Base-by-base conservation (phyloP, 2,888 invertebrate species). In the Cyaniris semiargus region DNA sequence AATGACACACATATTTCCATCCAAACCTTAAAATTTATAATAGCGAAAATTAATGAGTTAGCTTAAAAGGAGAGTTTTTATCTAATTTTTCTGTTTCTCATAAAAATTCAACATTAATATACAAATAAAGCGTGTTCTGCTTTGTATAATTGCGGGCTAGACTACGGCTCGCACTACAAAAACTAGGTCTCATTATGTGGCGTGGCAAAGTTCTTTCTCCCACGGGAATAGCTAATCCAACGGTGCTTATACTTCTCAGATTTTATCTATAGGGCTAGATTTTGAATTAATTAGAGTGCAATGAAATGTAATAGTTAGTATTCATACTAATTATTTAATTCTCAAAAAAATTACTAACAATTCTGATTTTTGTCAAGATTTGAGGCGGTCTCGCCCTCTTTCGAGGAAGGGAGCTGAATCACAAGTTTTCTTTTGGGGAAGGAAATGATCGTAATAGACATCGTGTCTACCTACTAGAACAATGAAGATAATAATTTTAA, bases 131-230 rank as follows among this genome's bases (percentile, higher is more conserved):
- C 27, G 18, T 66, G 27, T 66, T 66, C 66, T 66, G 21, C 66
- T 15, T 66, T 66, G 66, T 31, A 18, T 66, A 66, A 66, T 66
- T 66, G 66, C 66, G 27, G 74, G 53, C 74, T 31, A 53, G 48
- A 48, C 5, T 0, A 1, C 5, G 18, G 21, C 44, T 48, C 3
- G 15, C 48, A 48, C 44, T 48, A 74, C 48, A 74, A 74, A 74
- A 74, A 74, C 74, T 48, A 48, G 74, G 27, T 71, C 71, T 48
- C 74, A 74, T 74, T 74, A 44, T 48, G 48, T 48, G 48, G 74
- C 74, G 74, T 74, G 74, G 74, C 23, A 74, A 74, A 74, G 74
- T 74, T 74, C 74, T 48, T 31, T 74, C 74, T 74, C 74, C 74
- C 74, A 74, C 74, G 74, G 74, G 74, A 74, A 48, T 15, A 48